A percentile compares a stretch with the other conserved stretches of the same genome.
Evolutionary conservation across 2,888 invertebrate species (phyloP).

Genomic region (Ormyrus labotus): DNA sequence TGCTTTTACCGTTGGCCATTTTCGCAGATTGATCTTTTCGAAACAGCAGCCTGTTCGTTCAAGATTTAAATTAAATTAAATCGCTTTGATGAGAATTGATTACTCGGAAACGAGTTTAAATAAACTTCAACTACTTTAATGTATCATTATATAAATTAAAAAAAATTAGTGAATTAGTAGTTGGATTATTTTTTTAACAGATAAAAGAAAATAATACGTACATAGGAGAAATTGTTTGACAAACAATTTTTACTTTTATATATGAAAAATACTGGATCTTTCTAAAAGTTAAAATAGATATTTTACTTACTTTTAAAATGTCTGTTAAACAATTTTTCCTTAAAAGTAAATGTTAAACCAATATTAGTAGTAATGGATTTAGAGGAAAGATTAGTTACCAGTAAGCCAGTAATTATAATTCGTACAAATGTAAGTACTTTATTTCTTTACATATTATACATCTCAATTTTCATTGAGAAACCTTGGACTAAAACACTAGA

Average conservation of each 20-base stretch:
- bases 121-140: background rate
- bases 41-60: background rate
- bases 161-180: background rate
- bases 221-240: conserved; percentile 13
- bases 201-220: background rate
- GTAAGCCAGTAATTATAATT: conserved; percentile 38
- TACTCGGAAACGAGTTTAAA: background rate
- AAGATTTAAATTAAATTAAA: conserved; percentile 6
- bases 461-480: conserved; percentile 33
- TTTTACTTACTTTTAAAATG: background rate
- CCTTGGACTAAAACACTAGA: conserved; percentile 27
- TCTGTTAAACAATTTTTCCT: conserved; percentile 17
- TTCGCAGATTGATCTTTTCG: conserved; percentile 29
- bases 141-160: background rate
- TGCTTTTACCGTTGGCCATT: conserved; percentile 64
- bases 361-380: conserved; percentile 36
- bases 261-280: background rate
- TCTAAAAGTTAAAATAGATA: no score
- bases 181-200: background rate
- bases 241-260: background rate
- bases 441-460: conserved; percentile 55
- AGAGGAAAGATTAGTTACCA: conserved; percentile 47
- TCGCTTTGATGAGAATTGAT: conserved; percentile 3
- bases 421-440: conserved; percentile 55
- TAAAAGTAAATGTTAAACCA: conserved; percentile 24